A percentile compares a stretch with the other conserved stretches of the same genome.
Evolutionary conservation across 2,797 vertebrate genomes (phyloP).

Genomic region (Myripristis murdjan): DNA sequence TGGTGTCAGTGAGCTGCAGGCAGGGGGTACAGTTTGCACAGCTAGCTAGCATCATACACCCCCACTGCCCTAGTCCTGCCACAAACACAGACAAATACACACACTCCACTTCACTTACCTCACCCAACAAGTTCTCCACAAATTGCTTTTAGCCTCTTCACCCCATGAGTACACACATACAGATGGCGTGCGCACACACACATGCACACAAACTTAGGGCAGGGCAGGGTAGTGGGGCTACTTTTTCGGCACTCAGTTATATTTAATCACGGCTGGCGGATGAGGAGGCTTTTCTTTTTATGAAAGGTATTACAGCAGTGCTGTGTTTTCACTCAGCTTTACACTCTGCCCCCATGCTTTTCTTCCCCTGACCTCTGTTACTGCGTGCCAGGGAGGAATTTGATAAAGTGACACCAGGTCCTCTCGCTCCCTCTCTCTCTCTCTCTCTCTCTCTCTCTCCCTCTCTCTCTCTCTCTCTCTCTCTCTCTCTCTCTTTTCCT

Average conservation of each 20-base stretch:
- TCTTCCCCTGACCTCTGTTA: conserved; percentile 83
- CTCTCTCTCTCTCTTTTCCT: too few relatives aligned
- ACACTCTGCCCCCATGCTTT: conserved; percentile 80
- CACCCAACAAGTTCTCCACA: conserved; percentile 90
- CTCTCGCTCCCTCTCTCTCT: conserved; percentile 54
- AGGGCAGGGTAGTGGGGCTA: conserved; percentile 65
- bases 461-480: conserved; percentile 54
- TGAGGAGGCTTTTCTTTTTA: conserved; percentile 86
- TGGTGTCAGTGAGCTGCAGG: conserved; percentile 88
- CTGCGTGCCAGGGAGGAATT: conserved; percentile 82
- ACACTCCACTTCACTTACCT: conserved; percentile 83
- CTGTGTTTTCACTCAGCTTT: conserved; percentile 85
- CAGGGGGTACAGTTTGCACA: conserved; percentile 71
- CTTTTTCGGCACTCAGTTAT: conserved; percentile 78
- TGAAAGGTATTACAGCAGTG: conserved; percentile 84
- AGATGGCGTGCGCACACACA: conserved; percentile 49
- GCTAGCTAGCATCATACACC: conserved; percentile 42
- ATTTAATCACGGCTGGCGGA: conserved; percentile 83
- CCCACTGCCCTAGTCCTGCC: conserved; percentile 26
- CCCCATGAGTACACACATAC: conserved; percentile 64
- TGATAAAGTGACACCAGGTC: conserved; percentile 83
- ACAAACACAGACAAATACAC: conserved; percentile 76
- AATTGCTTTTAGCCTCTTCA: conserved; percentile 93
- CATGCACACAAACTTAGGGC: conserved; percentile 66
- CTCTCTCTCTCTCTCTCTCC: conserved; percentile 30